Base-by-base conservation (phyloP, 2,113 vertebrate species). In the Struthio camelus region DNA sequence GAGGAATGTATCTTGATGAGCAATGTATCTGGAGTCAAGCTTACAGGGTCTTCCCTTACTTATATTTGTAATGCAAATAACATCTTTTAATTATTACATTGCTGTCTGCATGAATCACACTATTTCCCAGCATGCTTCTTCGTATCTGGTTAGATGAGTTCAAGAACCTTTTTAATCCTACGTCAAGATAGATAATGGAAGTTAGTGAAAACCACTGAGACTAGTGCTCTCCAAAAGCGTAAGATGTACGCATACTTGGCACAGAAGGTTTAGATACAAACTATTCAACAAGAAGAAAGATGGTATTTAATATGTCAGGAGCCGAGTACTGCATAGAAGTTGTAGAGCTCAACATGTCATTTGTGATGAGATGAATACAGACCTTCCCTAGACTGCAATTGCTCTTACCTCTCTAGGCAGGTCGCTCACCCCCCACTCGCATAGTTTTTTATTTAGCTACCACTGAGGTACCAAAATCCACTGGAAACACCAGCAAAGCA, bases 61-160 rank as follows among this genome's bases (percentile, higher is more conserved):
- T 72, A 51, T 10, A 24, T 58, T 66, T 76, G 58, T 75, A 9
- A 95, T 56, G 93, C 78, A 94, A 72, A 87, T 50, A 65, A n/a
- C 32, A 0, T 19, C 5, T 38, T 44, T 48, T 72, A 65, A 73
- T 93, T 64, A 80, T 38, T 25, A 59, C 61, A 40, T 66, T 40
- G 70, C 9, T 87, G 78, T 34, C 53, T 76, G 51, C 42, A 12
- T 46, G 80, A 95, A 75, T 85, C 93, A 80, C n/a, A 36, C 2
- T 0, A 7, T 7, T 34, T 58, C 72, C 86, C 77, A 69, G 50
- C 30, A 50, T 53, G 22, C 36, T 79, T 36, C 25, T 81, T 44
- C 44, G 24, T 24, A 23, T 7, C 92, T 83, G 22, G 81, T 69
- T 53, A 13, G 72, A 95, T 93, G 22, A 61, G 94, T 85, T 87